Conservation (phyloP, 1,140 invertebrate species). For the Drosophila nebulosa region DNA sequence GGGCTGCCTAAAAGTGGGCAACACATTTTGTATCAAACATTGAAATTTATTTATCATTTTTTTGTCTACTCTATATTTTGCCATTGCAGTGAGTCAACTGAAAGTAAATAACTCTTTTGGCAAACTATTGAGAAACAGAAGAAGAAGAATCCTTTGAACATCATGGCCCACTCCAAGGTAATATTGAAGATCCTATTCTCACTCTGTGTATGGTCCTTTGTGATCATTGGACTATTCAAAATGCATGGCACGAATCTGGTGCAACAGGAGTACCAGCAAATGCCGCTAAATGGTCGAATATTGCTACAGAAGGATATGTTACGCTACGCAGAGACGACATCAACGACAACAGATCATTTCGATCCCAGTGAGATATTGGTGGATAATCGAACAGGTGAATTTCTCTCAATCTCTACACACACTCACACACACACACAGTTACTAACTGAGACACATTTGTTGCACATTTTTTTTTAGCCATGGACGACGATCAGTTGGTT, state of each 20-base stretch:
- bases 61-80: not conserved
- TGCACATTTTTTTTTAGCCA: constrained; percentile 44
- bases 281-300: constrained; percentile 74
- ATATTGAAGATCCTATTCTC: constrained; percentile 79
- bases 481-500: constrained; percentile 88
- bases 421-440: not conserved
- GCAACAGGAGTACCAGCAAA: constrained; percentile 65
- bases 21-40: not conserved
- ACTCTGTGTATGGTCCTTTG: constrained; percentile 80
- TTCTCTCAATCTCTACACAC: not conserved
- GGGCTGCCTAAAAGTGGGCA: not conserved
- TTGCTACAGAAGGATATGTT: constrained; percentile 77
- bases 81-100: constrained; percentile 5
- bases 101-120: not conserved
- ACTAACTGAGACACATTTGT: no score
- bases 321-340: constrained; percentile 69
- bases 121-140: not conserved
- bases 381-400: constrained; percentile 78
- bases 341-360: constrained; percentile 78
- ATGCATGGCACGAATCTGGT: constrained; percentile 78
- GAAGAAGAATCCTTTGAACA: not conserved
- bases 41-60: not conserved
- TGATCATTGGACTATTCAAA: constrained; percentile 80
- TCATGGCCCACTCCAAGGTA: constrained; percentile 78
- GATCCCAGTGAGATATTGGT: constrained; percentile 79